Base-by-base conservation (phyloP, 2,113 vertebrate genomes). In the Centropristis striata region DNA sequence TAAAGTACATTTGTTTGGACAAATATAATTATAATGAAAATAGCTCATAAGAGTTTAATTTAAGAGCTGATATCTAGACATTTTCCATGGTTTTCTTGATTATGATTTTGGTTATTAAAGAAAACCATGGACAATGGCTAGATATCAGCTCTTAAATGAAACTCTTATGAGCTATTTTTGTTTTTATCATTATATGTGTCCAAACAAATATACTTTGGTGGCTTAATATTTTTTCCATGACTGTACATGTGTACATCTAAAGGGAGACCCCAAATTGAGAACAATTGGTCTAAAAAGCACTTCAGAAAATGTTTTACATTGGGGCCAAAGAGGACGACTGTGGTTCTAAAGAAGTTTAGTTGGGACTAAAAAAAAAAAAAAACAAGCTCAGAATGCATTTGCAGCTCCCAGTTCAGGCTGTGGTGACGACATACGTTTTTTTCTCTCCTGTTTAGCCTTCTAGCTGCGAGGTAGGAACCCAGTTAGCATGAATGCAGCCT, bases 401-500 rank as follows among this genome's bases (percentile, higher is more conserved):
- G 44, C 66, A 63, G 16, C 49, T 78, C 66, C 65, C 37, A 72
- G 57, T 55, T 65, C 3, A 72, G 53, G 60, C 59, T 79, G 61
- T 27, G 41, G 21, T 80, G 77, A 70, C 1, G 0, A 64, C 46
- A 70, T 49, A 61, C 42, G n/a, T n/a, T n/a, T 60, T 21, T 7
- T 23, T 42, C 49, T 69, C 50, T 78, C 64, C 59, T 63, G 41
- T 39, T 69, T 21, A 66, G 23, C 57, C 67, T 74, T 57, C 51
- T 47, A 76, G 67, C 77, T 64, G 66, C 12, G 7, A 79, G 78
- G 51, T 70, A 68, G 67, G 13, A 81, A 66, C 68, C 75, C 53
- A 71, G 60, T 70, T 67, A 75, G 54, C 53, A 66, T 46, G 54
- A 79, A 85, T 25, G 61, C 70, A 71, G 49, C 64, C 47, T 42